A percentile compares a stretch with the other conserved stretches of the same genome.
Evolutionary conservation across 2,797 vertebrate genomes (phyloP).

Genomic region (Graptemys geographica): DNA sequence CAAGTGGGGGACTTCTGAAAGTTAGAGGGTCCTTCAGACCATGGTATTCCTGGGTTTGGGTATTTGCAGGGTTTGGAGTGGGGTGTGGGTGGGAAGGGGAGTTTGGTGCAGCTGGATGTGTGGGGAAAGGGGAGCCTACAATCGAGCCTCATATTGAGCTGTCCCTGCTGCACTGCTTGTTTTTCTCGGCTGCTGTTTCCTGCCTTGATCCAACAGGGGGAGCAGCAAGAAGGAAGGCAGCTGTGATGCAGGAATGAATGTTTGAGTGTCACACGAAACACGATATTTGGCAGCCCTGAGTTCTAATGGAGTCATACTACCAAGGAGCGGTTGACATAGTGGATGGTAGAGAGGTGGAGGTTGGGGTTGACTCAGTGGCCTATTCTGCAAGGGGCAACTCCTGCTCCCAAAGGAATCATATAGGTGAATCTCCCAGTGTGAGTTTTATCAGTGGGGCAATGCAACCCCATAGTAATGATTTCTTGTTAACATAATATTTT

Average conservation of each 20-base stretch:
- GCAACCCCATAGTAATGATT: background rate
- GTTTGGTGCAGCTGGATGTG: background rate
- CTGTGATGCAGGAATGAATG: conserved; percentile 12
- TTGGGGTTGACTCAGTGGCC: background rate
- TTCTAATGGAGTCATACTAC: background rate
- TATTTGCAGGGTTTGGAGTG: background rate
- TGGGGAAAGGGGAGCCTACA: background rate
- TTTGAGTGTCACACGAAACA: accelerated
- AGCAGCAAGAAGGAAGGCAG: background rate
- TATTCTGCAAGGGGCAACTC: background rate
- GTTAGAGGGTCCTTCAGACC: background rate
- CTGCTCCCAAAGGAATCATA: background rate
- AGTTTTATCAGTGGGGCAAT: background rate
- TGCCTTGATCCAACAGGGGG: background rate
- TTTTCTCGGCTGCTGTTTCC: background rate
- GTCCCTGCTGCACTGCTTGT: background rate
- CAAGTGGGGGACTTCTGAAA: background rate
- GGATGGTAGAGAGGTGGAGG: background rate
- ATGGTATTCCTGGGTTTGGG: background rate
- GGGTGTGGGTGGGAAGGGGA: background rate
- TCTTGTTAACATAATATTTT: conserved; percentile 34
- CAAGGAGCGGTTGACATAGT: background rate
- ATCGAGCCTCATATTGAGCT: background rate
- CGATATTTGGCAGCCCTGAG: background rate
- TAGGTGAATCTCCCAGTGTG: background rate